These are phyloP conservation scores for Ips typographus DNA, from an alignment of 1,140 invertebrate species.

Conservation along the genomic window DNA sequence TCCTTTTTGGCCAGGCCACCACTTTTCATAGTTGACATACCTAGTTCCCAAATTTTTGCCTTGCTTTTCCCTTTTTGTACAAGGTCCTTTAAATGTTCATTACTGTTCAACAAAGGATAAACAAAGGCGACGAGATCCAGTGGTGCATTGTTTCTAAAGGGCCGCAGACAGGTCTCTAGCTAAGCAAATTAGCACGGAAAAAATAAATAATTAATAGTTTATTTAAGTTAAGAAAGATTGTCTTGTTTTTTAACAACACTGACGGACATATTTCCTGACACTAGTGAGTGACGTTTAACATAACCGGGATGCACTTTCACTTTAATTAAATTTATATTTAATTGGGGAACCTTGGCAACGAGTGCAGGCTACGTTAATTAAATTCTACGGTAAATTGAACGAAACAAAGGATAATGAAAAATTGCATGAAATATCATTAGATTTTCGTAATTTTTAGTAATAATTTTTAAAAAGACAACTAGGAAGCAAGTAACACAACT, in stretches of 20 bases:
- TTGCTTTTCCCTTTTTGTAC: neutral
- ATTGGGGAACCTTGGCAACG: neutral
- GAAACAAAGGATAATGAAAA: too few relatives aligned
- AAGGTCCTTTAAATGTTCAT: neutral
- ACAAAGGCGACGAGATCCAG: neutral
- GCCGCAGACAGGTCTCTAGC: too few relatives aligned
- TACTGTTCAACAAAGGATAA: neutral
- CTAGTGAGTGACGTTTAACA: neutral
- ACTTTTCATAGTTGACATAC: constrained; percentile 64
- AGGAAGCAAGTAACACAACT: too few relatives aligned
- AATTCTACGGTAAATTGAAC: too few relatives aligned
- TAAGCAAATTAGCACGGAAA: neutral
- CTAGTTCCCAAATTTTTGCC: constrained; percentile 32
- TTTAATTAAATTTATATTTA: neutral
- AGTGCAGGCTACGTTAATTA: too few relatives aligned
- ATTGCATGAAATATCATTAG: too few relatives aligned
- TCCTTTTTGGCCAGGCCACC: constrained; percentile 81
- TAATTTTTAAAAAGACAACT: too few relatives aligned
- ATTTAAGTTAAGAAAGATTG: neutral
- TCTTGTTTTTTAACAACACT: neutral
- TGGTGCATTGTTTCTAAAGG: neutral
- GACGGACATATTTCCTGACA: constrained; percentile 2
- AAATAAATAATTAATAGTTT: neutral
- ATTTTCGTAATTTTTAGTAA: too few relatives aligned
- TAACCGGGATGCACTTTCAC: neutral